Base-by-base conservation (phyloP, 2,888 invertebrate genomes). In the Pachydiplax longipennis region DNA sequence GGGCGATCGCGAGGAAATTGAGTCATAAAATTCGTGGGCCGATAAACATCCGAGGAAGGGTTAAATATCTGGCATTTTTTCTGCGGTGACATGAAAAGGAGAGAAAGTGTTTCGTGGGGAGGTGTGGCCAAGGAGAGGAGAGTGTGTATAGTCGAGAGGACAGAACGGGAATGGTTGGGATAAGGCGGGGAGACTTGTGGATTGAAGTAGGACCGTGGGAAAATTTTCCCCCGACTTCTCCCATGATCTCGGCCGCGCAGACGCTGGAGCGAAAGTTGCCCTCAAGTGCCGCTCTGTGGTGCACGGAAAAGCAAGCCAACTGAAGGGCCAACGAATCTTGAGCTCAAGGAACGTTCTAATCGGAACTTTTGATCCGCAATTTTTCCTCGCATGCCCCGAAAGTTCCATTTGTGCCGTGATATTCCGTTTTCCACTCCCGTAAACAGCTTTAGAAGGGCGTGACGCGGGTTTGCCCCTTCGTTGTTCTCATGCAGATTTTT, bases 241-340 rank as follows among this genome's bases (percentile, higher is more conserved):
- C 82, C 82, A 82, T 82, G 82, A 82, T 44, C 48, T 48, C 82
- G 82, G 44, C 81, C 40, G 44, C 44, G 44, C 81, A 81, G 81
- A 81, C 82, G 82, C 82, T n/a, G 81, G 82, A 82, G 82, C 82
- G 82, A 82, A 82, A 82, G 44, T 82, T 82, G 82, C 44, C 82
- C 82, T 82, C 82, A 48, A 82, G 82, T 82, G 82, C 82, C 82
- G 82, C 82, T 44, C 44, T 44, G 8, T 44, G 44, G 44, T 44
- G 44, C 44, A 8, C 44, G 80, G 25, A 80, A 25, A 80, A 80
- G 80, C 25, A 25, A 6, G 40, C 37, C 18, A 44, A 44, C 44
- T 15, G 40, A 48, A 22, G 82, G 82, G 48, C 44, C 44, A 44
- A 44, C 82, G 44, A 44, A 48, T 37, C n/a, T 48, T 44, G 22